Evolutionary conservation across 2,797 vertebrate genomes (phyloP), one percentile per base, ranked within the genome.

Genomic region (Mastacembelus armatus): DNA sequence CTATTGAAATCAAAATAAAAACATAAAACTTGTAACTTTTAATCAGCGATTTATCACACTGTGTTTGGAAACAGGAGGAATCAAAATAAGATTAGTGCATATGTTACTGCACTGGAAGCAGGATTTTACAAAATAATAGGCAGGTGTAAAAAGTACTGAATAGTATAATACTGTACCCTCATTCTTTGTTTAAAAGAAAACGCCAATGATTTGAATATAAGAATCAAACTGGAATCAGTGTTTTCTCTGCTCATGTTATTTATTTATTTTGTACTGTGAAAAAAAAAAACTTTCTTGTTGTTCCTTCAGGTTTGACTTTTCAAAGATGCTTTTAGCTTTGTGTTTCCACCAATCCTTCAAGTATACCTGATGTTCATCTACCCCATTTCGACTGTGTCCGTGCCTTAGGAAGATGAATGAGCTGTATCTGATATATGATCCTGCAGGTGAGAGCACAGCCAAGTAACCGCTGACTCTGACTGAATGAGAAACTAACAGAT

Each of bases 331-430:
- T 11, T 24, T 30, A 2, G 2, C 22, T 58, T 38, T 64, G 16
- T 54, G 38, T 70, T 54, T 44, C 44, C 59, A 36, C 22, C 68
- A 32, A 47, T 66, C 33, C 3, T 77, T 36, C 69, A 69, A 51
- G 52, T 26, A 43, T 77, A 74, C 62, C 66, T 57, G 48, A 40
- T 49, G 67, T 63, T 59, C 10, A 4, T 74, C 55, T 21, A 74
- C 63, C 66, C 76, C 66, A 64, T 75, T 78, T 69, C 66, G 61
- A 39, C 49, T 16, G 59, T 68, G 56, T 55, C 73, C 35, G 35
- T 29, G 38, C 45, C 61, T 73, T 55, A 50, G 62, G 21, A 76
- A 87, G 82, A 86, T 16, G 40, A 66, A 87, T 76, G 67, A 71
- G 62, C 65, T 52, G 51, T 7, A 42, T 62, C 56, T 85, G 80